These are phyloP conservation scores for Therioaphis trifolii DNA, from an alignment of 2,888 invertebrate species.

Conservation along the genomic window DNA sequence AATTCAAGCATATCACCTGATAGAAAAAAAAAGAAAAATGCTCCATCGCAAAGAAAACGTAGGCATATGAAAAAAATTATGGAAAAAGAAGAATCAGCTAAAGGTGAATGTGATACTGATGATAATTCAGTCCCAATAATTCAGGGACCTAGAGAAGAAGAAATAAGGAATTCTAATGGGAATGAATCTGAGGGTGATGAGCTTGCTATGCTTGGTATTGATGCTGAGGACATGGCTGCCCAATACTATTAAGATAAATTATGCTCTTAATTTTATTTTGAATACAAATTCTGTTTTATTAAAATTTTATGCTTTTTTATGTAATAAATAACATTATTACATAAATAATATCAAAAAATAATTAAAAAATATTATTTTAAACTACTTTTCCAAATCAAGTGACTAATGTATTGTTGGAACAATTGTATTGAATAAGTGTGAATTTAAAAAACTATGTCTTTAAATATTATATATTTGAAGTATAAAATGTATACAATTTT, in stretches of 20 bases:
- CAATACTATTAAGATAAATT: constrained; percentile 68
- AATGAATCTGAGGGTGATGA: constrained; percentile 70
- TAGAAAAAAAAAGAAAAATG: constrained; percentile 70
- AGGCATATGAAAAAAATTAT: constrained; percentile 73
- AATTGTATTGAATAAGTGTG: constrained; percentile 13
- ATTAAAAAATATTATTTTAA: constrained; percentile 21
- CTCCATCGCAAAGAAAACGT: constrained; percentile 69
- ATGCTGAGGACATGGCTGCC: constrained; percentile 81
- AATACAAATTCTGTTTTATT: background rate
- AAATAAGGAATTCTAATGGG: constrained; percentile 55
- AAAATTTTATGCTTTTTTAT: constrained; percentile 23
- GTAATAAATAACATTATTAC: too few relatives aligned
- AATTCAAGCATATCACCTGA: constrained; percentile 27
- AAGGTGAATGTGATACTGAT: constrained; percentile 40
- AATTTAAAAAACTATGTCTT: constrained; percentile 1
- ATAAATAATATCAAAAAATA: too few relatives aligned
- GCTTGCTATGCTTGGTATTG: constrained; percentile 86
- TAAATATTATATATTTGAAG: background rate
- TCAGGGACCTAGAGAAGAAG: constrained; percentile 49
- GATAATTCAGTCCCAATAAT: constrained; percentile 19
- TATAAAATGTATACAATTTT: background rate
- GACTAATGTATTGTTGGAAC: background rate
- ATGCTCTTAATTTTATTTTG: background rate
- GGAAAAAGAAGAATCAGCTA: constrained; percentile 67
- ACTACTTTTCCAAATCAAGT: background rate